Conservation (phyloP, 2,797 vertebrate genomes). For the Acrocephalus scirpaceus region DNA sequence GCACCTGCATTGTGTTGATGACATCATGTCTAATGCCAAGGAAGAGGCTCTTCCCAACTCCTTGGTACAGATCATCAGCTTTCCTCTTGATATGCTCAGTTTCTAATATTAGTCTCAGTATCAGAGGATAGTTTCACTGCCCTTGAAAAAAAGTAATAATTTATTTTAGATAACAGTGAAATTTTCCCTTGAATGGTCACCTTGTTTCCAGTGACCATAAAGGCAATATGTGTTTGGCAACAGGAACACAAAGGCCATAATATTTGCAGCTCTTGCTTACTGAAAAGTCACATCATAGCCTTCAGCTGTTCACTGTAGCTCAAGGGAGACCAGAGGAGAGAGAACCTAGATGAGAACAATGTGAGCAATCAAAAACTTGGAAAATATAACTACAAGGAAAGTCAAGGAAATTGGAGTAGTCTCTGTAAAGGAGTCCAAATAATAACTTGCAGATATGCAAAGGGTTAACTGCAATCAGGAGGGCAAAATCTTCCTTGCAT, state of each 20-base stretch:
- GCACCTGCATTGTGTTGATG: neutral
- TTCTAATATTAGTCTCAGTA: neutral
- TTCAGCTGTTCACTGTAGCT: neutral
- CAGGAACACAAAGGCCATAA: neutral
- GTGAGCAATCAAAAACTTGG: conserved; percentile 30
- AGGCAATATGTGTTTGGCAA: neutral
- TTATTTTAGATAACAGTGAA: neutral
- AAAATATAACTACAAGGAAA: neutral
- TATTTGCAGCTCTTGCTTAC: neutral
- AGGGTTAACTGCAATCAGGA: conserved; percentile 23
- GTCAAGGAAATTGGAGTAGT: neutral
- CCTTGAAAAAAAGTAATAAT: neutral
- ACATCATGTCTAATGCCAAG: conserved; percentile 22
- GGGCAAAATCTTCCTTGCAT: neutral
- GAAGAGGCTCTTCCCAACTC: neutral
- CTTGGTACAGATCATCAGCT: neutral
- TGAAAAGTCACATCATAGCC: neutral
- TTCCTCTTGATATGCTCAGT: neutral
- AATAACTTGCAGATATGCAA: conserved; percentile 42
- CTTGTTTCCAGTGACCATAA: neutral
- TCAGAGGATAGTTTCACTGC: neutral
- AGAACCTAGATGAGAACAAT: conserved; percentile 6
- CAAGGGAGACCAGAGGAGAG: neutral
- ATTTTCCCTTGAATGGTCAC: neutral
- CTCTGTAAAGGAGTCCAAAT: neutral